phyloP scores from a whole-genome alignment of 2,888 invertebrate species.

The Boloria selene region DNA sequence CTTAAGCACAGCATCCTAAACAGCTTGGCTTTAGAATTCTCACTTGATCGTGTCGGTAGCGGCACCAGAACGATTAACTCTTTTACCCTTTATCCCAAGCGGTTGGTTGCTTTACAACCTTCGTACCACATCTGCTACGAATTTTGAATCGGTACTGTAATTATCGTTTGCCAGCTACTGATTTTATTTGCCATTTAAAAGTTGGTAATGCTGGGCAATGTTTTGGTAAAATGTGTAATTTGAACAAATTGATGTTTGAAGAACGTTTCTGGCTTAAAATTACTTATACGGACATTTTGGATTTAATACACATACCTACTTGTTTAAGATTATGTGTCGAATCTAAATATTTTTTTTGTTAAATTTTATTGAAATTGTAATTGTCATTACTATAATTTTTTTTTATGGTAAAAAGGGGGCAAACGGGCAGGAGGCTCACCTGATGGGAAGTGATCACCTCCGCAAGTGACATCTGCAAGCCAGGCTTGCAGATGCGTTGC shows the following conservation, averaged over 20 bases:
- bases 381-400: too few relatives aligned
- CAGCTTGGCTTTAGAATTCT: constrained; percentile 25
- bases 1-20: constrained; percentile 21
- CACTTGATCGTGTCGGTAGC: constrained; percentile 47
- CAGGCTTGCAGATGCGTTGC: too few relatives aligned
- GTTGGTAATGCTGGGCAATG: not conserved
- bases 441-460: too few relatives aligned
- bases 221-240: not conserved
- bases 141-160: constrained; percentile 14
- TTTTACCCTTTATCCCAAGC: constrained; percentile 39
- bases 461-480: too few relatives aligned
- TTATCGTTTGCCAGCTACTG: constrained; percentile 24
- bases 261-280: not conserved
- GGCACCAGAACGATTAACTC: constrained; percentile 48
- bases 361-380: too few relatives aligned
- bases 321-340: too few relatives aligned
- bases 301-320: too few relatives aligned
- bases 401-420: too few relatives aligned
- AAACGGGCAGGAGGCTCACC: too few relatives aligned
- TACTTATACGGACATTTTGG: not conserved
- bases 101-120: constrained; percentile 17
- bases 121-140: constrained; percentile 22
- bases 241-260: not conserved
- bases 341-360: too few relatives aligned
- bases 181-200: constrained; percentile 10